Conservation (phyloP, 2,113 vertebrate species). For the Ellobius talpinus region DNA sequence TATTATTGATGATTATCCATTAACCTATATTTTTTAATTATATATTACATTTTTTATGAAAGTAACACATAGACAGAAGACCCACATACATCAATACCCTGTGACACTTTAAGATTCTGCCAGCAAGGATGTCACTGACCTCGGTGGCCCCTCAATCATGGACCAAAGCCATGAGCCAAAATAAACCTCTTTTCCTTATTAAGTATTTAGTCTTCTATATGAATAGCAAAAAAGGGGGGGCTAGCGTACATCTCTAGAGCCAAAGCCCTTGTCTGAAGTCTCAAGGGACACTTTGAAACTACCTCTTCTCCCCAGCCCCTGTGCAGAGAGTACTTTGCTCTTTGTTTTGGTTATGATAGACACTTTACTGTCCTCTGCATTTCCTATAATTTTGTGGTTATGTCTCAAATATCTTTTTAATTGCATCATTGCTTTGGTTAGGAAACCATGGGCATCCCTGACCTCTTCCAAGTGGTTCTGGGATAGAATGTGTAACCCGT, state of each 20-base stretch:
- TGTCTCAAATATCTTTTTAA: constrained; percentile 17
- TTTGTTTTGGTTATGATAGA: background rate
- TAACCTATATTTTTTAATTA: too few relatives aligned
- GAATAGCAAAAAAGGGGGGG: background rate
- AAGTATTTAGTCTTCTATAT: background rate
- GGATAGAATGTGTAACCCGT: background rate
- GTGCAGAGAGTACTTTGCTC: too few relatives aligned
- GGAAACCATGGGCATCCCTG: background rate
- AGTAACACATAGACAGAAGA: too few relatives aligned
- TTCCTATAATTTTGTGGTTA: constrained; percentile 17
- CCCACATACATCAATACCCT: too few relatives aligned
- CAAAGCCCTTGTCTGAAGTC: too few relatives aligned
- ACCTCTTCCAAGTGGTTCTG: background rate
- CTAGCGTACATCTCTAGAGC: too few relatives aligned
- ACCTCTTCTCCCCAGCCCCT: background rate
- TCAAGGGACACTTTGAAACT: background rate
- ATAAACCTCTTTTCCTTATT: background rate
- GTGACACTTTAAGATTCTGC: background rate
- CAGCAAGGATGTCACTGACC: background rate
- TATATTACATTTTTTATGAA: too few relatives aligned
- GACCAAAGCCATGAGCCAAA: background rate
- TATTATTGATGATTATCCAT: too few relatives aligned
- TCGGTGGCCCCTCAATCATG: background rate
- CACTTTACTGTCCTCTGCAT: background rate
- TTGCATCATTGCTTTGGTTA: background rate